Conservation (phyloP, 2,113 vertebrate species). For the Ia io region DNA sequence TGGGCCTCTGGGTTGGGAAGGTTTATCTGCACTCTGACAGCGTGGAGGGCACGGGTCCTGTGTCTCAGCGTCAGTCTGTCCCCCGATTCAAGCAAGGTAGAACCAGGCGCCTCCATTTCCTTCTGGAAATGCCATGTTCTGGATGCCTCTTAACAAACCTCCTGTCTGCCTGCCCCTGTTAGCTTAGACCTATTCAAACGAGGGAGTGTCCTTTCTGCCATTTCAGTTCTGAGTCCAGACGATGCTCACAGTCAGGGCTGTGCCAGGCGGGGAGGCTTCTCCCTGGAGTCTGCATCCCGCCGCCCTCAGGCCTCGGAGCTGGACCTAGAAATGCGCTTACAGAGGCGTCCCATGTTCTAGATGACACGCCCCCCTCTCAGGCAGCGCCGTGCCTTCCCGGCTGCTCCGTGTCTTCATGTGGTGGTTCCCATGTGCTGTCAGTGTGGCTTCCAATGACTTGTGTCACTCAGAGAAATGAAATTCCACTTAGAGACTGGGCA, state of each 20-base stretch:
- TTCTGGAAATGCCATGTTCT: background rate
- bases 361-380: background rate
- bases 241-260: no score
- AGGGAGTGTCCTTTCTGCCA: background rate
- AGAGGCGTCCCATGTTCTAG: background rate
- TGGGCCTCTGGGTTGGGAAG: accelerated
- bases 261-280: background rate
- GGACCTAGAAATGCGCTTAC: background rate
- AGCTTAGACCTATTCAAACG: background rate
- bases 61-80: no score
- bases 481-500: background rate
- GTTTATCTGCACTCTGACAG: accelerated
- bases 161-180: background rate
- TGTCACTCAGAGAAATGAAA: no score
- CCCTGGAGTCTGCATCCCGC: background rate
- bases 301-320: background rate
- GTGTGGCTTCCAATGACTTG: no score
- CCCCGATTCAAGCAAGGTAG: accelerated
- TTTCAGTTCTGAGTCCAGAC: no score
- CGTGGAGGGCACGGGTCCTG: accelerated
- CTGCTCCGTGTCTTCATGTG: no score
- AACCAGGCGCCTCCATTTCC: accelerated
- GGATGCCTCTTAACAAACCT: background rate
- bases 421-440: no score
- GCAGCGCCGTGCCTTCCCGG: no score